These are phyloP conservation scores for Neuroterus valhalla DNA, from an alignment of 1,140 invertebrate genomes.

Conservation along the genomic window DNA sequence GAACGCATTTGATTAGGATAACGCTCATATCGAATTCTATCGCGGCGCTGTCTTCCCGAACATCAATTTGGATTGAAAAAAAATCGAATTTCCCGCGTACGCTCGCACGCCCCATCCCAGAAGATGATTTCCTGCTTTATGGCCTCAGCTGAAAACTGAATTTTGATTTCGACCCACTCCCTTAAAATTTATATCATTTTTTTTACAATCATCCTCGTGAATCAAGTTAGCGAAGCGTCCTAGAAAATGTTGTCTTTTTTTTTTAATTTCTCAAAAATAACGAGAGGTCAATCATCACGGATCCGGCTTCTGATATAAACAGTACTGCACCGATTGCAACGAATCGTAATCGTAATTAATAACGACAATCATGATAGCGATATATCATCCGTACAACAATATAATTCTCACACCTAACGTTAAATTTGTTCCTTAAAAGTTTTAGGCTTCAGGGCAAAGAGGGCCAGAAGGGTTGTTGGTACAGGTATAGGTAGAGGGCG, in stretches of 20 bases:
- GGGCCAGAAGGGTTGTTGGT: constrained; percentile 40
- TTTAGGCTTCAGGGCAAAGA: constrained; percentile 44
- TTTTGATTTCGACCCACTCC: background rate
- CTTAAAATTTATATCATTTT: background rate
- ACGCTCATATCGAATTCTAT: background rate
- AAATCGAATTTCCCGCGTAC: background rate
- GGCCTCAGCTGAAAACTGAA: background rate
- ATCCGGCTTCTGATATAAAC: constrained; percentile 48
- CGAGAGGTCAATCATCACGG: constrained; percentile 43
- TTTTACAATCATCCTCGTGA: background rate
- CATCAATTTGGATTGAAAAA: constrained; percentile 4
- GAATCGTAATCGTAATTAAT: constrained; percentile 69
- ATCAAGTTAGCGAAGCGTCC: constrained; percentile 3
- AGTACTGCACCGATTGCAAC: constrained; percentile 65
- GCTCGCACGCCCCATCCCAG: background rate
- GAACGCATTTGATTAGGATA: background rate
- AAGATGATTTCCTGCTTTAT: constrained; percentile 14
- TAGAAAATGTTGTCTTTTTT: constrained; percentile 42
- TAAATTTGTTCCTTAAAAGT: constrained; percentile 66
- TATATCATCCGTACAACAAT: constrained; percentile 72
- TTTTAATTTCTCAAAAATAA: constrained; percentile 44
- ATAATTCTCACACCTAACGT: constrained; percentile 74
- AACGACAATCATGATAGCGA: constrained; percentile 72
- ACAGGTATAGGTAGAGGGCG: constrained; percentile 40
- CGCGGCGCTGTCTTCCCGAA: background rate